A percentile compares a stretch with the other conserved stretches of the same genome.
phyloP scores from a whole-genome alignment of 2,888 invertebrate genomes.

The Aelia acuminata region DNA sequence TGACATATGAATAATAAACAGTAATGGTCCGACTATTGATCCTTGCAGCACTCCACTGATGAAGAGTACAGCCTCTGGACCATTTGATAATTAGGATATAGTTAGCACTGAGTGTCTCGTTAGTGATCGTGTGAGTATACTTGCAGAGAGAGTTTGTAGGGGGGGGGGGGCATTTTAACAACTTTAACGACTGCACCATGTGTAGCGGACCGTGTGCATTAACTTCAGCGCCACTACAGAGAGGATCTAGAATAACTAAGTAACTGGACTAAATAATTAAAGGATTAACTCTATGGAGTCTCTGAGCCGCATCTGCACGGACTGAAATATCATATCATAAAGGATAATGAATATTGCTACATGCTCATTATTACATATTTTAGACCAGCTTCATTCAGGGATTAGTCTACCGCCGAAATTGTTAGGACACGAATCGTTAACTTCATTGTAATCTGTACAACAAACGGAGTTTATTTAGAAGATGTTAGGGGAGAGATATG shows the following conservation, averaged over 20 bases:
- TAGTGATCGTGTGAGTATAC: neutral
- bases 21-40: constrained; percentile 6
- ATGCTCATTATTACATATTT: neutral
- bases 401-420: neutral
- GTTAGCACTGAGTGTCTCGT: neutral
- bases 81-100: constrained; percentile 25
- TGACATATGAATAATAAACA: constrained; percentile 38
- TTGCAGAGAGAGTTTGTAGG: no score
- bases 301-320: neutral
- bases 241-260: neutral
- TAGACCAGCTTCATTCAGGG: neutral
- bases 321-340: neutral
- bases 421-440: no score
- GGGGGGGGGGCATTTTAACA: neutral
- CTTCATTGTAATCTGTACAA: no score
- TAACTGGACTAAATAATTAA: neutral
- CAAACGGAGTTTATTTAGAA: no score
- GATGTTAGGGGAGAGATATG: no score
- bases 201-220: neutral
- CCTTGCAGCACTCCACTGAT: constrained; percentile 13
- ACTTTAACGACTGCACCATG: constrained; percentile 15
- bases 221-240: neutral
- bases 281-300: neutral
- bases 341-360: neutral
- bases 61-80: neutral